Evolutionary conservation across 2,888 invertebrate species (phyloP), one percentile per base, ranked within the genome.

Genomic region (Stenodera caucasica): DNA sequence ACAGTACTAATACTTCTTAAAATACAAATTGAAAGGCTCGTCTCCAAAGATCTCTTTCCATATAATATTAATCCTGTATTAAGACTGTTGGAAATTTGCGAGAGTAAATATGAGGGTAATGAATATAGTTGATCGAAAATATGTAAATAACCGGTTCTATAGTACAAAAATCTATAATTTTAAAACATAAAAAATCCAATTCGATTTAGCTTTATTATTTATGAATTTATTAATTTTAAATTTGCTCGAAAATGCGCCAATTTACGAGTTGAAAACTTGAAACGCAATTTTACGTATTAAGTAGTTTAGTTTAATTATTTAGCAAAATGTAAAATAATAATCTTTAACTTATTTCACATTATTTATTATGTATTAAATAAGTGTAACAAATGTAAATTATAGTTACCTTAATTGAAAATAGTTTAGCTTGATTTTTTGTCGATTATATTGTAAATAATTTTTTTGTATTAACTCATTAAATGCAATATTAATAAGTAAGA

Each of bases 41-140:
- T 94, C 7, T 89, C 91, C 0, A 90, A 90, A 74, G 88, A 91
- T 68, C 80, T 94, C 53, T 94, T 94, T 79, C 94, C 94, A 0
- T 95, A 95, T 79, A 94, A 95, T 78, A 94, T 95, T 74, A 91
- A 90, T 72, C 94, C 94, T 45, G 91, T 95, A 60, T 82, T 94
- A 69, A 87, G 91, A 79, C 82, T 94, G 71, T 82, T 95, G 67
- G 92, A 92, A 78, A 89, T 89, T 68, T 93, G 92, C 75, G 94
- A 94, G 77, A 89, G 90, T 76, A 83, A 93, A 70, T 94, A 92
- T 78, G 92, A 93, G 81, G 91, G 90, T 2, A 91, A 91, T 79
- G 90, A 91, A 74, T 88, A 89, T 71, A 91, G 90, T 82, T 91
- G 85, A 88, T 78, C 60, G 56, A 29, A 53, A 35, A 21, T 55